phyloP scores from a whole-genome alignment of 2,113 vertebrate genomes.

The Rhegmatorhina hoffmannsi region DNA sequence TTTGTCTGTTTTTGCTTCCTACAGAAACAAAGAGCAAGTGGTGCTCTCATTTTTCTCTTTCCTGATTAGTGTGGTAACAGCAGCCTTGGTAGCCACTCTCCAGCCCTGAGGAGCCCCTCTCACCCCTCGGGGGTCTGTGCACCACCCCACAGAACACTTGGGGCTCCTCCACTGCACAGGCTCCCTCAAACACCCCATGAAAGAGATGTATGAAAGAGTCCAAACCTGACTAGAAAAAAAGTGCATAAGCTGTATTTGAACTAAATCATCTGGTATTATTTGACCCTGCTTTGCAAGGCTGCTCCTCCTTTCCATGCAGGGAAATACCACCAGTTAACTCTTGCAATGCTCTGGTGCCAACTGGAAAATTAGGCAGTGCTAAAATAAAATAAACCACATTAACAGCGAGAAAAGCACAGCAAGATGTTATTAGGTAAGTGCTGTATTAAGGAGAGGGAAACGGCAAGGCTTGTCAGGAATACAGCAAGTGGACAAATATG shows the following conservation, averaged over 20 bases:
- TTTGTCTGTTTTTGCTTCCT: not conserved
- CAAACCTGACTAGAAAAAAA: not conserved
- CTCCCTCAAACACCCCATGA: not conserved
- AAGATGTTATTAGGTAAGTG: not conserved
- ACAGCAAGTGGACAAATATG: not conserved
- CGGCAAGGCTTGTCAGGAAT: not conserved
- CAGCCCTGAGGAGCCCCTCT: not conserved
- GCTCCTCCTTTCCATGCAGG: rapidly evolving
- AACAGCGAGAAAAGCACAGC: not conserved
- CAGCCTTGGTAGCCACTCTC: not conserved
- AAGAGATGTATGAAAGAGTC: rapidly evolving
- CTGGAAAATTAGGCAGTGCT: not conserved
- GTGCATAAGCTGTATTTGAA: not conserved
- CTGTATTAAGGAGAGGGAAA: not conserved
- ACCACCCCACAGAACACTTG: not conserved
- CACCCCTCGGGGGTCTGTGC: not conserved
- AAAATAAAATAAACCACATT: not conserved
- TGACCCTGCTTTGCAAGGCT: not conserved
- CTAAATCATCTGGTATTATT: not conserved
- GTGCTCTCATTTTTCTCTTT: not conserved
- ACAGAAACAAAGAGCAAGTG: rapidly evolving
- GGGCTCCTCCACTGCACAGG: not conserved
- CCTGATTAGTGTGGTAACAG: not conserved
- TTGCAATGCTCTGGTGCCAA: not conserved
- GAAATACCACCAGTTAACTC: not conserved